These are phyloP conservation scores for Gymnocephalus cernua DNA, from an alignment of 2,113 vertebrate species.

Conservation along the genomic window DNA sequence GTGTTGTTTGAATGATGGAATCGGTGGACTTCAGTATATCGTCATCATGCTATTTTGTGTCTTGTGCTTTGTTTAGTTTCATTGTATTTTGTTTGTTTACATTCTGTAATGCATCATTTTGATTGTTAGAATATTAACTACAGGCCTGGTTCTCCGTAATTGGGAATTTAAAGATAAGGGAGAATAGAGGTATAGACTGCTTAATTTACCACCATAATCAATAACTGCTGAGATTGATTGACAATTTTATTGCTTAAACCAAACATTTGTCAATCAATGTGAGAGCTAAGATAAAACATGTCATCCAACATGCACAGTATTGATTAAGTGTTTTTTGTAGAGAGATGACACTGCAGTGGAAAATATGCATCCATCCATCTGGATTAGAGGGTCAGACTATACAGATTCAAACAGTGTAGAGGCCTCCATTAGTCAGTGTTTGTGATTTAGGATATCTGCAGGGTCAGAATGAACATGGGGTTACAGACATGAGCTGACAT, in stretches of 20 bases:
- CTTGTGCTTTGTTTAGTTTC: neutral
- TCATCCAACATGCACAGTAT: neutral
- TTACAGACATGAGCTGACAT: constrained; percentile 64
- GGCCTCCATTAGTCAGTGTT: constrained; percentile 56
- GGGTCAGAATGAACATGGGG: constrained; percentile 69
- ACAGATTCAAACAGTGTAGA: constrained; percentile 25
- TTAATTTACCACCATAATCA: no score
- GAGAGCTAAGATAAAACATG: neutral
- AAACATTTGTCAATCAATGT: neutral
- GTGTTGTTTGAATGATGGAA: neutral
- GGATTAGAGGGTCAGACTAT: constrained; percentile 29
- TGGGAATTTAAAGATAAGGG: neutral
- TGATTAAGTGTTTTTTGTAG: constrained; percentile 13
- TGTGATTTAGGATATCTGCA: constrained; percentile 73
- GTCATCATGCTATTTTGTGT: neutral
- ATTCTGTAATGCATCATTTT: neutral
- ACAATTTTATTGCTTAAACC: neutral
- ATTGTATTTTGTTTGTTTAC: neutral
- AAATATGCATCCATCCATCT: constrained; percentile 5
- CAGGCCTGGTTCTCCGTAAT: neutral
- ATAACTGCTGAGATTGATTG: neutral
- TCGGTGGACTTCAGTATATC: neutral
- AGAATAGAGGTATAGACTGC: neutral
- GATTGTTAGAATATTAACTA: neutral
- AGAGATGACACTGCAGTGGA: constrained; percentile 2